Evolutionary conservation across 1,140 invertebrate genomes (phyloP).

Genomic region (Sinella curviseta): DNA sequence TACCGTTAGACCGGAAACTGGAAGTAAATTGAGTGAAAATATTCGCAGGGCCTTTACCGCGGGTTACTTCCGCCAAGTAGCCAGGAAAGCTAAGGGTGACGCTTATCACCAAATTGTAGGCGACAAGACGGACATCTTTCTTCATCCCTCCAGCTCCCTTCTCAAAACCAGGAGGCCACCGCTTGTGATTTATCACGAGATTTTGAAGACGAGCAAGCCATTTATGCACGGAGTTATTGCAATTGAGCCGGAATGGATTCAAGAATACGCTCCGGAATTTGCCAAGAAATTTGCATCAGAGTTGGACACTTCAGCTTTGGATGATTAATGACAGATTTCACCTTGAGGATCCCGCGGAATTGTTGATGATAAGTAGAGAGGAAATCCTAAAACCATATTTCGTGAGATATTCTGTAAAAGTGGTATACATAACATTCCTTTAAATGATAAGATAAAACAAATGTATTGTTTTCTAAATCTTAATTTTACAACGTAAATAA

Average conservation of each 20-base stretch:
- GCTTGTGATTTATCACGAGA: conserved; percentile 19
- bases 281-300: neutral
- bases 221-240: neutral
- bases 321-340: too few relatives aligned
- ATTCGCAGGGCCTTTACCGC: conserved; percentile 23
- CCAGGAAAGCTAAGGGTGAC: neutral
- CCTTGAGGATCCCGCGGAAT: too few relatives aligned
- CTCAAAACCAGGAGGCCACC: neutral
- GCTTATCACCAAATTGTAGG: neutral
- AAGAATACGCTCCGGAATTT: neutral
- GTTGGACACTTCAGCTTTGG: too few relatives aligned
- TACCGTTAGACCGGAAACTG: neutral
- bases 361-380: too few relatives aligned
- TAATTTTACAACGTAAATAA: too few relatives aligned
- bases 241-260: conserved; percentile 12
- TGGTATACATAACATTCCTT: too few relatives aligned
- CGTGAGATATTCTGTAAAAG: too few relatives aligned
- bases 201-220: conserved; percentile 27
- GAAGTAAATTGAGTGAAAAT: neutral
- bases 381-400: too few relatives aligned
- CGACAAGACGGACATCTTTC: neutral
- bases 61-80: conserved; percentile 26
- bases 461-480: too few relatives aligned
- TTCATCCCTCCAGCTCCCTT: conserved; percentile 17
- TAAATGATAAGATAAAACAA: too few relatives aligned